Percentiles rank a stretch among this genome's conserved stretches.
phyloP scores from a whole-genome alignment of 1,140 invertebrate genomes.

The Drosophila dunni region DNA sequence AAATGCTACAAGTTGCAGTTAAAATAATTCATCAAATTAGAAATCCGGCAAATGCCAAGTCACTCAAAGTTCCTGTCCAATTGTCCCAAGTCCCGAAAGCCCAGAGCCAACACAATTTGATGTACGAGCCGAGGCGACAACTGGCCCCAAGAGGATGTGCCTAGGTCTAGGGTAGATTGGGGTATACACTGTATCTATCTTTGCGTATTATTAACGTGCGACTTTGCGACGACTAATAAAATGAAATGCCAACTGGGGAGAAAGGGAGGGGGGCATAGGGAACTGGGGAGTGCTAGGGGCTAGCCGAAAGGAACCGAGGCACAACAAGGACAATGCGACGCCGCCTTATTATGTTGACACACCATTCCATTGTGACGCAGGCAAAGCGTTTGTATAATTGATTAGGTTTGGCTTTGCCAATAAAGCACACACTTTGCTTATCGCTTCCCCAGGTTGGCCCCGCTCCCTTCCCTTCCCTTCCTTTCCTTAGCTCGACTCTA shows the following conservation, averaged over 20 bases:
- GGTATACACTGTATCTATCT: neutral
- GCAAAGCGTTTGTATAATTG: slow-evolving; percentile 67
- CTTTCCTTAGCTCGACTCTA: slow-evolving; percentile 26
- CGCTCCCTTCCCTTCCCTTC: neutral
- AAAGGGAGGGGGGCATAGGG: neutral
- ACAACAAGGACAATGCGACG: slow-evolving; percentile 42
- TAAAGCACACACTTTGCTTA: slow-evolving; percentile 60
- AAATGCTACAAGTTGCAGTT: slow-evolving; percentile 68
- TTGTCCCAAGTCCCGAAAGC: neutral
- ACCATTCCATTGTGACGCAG: slow-evolving; percentile 45
- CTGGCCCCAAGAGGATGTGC: slow-evolving; percentile 11
- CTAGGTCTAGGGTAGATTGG: slow-evolving; percentile 10
- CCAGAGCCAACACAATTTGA: slow-evolving; percentile 31
- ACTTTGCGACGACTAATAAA: slow-evolving; percentile 42
- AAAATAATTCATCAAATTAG: slow-evolving; percentile 80
- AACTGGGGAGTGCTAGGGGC: neutral
- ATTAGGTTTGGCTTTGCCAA: slow-evolving; percentile 73
- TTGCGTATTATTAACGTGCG: slow-evolving; percentile 39
- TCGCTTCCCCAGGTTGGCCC: neutral
- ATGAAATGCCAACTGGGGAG: slow-evolving; percentile 44
- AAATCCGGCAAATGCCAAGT: slow-evolving; percentile 59
- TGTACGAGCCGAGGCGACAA: slow-evolving; percentile 45
- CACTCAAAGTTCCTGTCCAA: neutral
- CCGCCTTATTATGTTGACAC: slow-evolving; percentile 76
- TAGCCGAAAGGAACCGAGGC: neutral